Percentiles rank a stretch among this genome's conserved stretches.
Conservation (phyloP, 1,140 invertebrate species). For the Agraylea sexmaculata region DNA sequence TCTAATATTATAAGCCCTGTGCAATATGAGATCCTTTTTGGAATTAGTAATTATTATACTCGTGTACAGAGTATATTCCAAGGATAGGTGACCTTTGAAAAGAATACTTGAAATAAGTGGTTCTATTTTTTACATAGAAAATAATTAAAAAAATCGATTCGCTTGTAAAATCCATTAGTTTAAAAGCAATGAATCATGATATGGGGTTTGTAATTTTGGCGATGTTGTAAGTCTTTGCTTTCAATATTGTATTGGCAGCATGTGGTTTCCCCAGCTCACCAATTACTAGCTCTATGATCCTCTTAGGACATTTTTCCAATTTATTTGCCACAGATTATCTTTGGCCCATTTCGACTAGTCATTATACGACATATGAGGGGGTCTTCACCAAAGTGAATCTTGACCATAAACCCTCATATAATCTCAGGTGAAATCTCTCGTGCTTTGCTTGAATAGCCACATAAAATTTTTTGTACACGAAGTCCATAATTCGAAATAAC, state of each 20-base stretch:
- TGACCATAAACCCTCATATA: too few relatives aligned
- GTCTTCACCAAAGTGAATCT: too few relatives aligned
- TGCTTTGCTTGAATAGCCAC: too few relatives aligned
- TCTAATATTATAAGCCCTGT: constrained; percentile 4
- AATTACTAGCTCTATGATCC: constrained; percentile 11
- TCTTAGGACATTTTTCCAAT: constrained; percentile 12
- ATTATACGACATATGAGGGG: too few relatives aligned
- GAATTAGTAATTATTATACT: neutral
- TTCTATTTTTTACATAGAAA: neutral
- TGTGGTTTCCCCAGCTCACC: constrained; percentile 3
- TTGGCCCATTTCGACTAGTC: neutral
- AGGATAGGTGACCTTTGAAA: constrained; percentile 1
- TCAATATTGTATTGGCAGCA: neutral
- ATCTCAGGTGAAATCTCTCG: too few relatives aligned
- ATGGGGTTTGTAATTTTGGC: constrained; percentile 1
- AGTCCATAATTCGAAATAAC: too few relatives aligned
- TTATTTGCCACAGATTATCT: constrained; percentile 10
- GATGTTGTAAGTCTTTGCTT: neutral
- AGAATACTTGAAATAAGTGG: too few relatives aligned
- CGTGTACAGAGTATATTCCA: neutral
- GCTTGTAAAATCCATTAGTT: neutral
- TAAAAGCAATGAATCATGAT: neutral
- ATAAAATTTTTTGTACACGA: too few relatives aligned
- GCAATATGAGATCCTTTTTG: neutral
- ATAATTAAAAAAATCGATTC: neutral